Evolutionary conservation across 1,140 invertebrate species (phyloP), one percentile per base, ranked within the genome.

Genomic region (Heliconius hermathena): DNA sequence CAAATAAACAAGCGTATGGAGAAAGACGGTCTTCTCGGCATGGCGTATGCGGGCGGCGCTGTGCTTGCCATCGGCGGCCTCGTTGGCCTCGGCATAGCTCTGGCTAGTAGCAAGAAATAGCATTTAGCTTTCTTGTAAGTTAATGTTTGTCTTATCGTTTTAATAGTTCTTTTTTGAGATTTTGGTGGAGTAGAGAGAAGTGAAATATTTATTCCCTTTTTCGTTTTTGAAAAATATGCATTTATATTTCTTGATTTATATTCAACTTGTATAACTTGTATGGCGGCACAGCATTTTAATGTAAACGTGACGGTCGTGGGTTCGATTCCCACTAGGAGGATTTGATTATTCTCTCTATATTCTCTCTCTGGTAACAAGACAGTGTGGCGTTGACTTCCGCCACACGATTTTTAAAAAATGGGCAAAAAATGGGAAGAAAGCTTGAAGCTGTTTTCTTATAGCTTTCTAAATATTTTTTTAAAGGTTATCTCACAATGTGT

Each of bases 1-100:
- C 95, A 97, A 80, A 98, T 99, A 76, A 97, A 97, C 87, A 97
- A 98, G 87, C 96, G 97, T 90, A 98, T 98, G 97, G 98, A 98
- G 89, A 98, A 97, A 95, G 98, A 99, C 87, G 98, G 98, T 11
- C 93, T 98, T 36, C 96, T 97, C 79, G 98, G 98, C n/a, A 98
- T 98, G 91, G 98, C 98, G 8, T 96, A 98, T 52, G 97, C 97
- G 60, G 97, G 98, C 76, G 98, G 98, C 73, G 97, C 96, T 9
- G 96, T 97, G 52, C 89, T 98, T 57, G 97, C 97, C 22, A 85
- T 98, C 52, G 98, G 97, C 29, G 97, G 97, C 78, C 95, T 98
- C 29, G 95, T 98, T 36, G 97, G 97, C 20, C 95, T 98, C 1
- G 97, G 97, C 73, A 95, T 98, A 38, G 97, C 97, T 22, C 94